Conservation (phyloP, 2,888 invertebrate genomes). For the Pristionchus exspectatus region DNA sequence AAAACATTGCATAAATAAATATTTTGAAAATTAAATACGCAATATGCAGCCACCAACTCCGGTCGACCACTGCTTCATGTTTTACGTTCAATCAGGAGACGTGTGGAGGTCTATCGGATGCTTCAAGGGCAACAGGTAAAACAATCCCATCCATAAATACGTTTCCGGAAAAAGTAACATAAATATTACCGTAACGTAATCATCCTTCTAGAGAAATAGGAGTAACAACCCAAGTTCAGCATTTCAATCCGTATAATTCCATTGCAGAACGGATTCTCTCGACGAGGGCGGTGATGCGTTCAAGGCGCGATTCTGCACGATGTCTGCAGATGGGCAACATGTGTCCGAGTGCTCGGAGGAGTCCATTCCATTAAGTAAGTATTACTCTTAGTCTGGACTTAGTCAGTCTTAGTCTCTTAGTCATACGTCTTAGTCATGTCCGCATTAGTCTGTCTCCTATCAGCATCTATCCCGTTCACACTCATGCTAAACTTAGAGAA, state of each 20-base stretch:
- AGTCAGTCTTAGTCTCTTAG: too few species aligned
- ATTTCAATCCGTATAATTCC: neutral
- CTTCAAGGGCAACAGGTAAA: conserved; percentile 48
- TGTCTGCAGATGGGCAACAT: conserved; percentile 37
- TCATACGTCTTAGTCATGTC: too few species aligned
- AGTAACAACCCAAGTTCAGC: neutral
- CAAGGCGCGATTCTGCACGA: conserved; percentile 64
- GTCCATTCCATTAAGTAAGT: conserved; percentile 58
- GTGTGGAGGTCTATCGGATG: conserved; percentile 67
- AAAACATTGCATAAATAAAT: too few species aligned
- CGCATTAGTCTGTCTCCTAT: too few species aligned
- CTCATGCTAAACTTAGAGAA: neutral
- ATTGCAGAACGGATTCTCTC: conserved; percentile 56
- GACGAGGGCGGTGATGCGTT: conserved; percentile 62
- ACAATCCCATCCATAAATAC: too few species aligned
- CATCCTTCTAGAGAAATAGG: neutral
- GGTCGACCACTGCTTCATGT: conserved; percentile 62
- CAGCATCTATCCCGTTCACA: too few species aligned
- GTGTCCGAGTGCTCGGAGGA: conserved; percentile 60
- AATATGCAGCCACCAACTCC: conserved; percentile 62
- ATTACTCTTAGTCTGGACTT: neutral
- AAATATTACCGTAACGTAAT: too few species aligned
- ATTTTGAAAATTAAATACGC: neutral
- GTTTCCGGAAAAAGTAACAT: too few species aligned
- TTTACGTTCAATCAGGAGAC: conserved; percentile 63